Base-by-base conservation (phyloP, 2,113 vertebrate genomes). In the Mustelus asterias region DNA sequence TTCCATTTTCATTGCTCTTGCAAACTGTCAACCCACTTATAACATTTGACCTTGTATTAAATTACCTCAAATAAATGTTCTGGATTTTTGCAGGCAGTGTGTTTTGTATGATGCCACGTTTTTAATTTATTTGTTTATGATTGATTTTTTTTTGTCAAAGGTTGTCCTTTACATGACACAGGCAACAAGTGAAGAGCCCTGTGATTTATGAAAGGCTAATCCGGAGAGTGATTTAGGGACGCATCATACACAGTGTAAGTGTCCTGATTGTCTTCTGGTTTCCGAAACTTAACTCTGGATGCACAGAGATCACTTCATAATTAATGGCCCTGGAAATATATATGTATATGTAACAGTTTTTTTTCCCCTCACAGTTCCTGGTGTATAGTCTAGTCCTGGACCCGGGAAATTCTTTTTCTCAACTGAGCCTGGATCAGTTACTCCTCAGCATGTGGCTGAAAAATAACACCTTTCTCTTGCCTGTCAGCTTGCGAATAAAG, bases 141-240 rank as follows among this genome's bases (percentile, higher is more conserved):
- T 95, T 95, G 94, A 95, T 95, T 95, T 95, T 94, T n/a, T 95
- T 95, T 76, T 72, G 94, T 95, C 94, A 76, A 72, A 95, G 94
- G 69, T 95, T 95, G 94, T 95, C 94, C 94, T 95, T 95, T 95
- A 95, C 37, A 72, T 95, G 94, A 95, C 94, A 95, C 41, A 95
- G 70, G 94, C 94, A 72, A 95, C 69, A 72, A 72, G 69, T 72
- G 69, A 95, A 44, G 94, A 95, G 92, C 63, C 92, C 41, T 0
- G 20, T 94, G 92, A 94, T 94, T 94, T 94, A 94, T 94, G 63
- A 67, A 94, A 94, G 65, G 20, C 63, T 69, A 67, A 41, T 69
- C 92, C 63, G 70, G 65, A 65, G 37, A 26, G 37, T 94, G 63
- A 94, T 94, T 69, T 41, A 94, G 92, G 65, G 92, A 67, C 58